phyloP scores from a whole-genome alignment of 2,113 vertebrate species.

The Ictalurus punctatus region DNA sequence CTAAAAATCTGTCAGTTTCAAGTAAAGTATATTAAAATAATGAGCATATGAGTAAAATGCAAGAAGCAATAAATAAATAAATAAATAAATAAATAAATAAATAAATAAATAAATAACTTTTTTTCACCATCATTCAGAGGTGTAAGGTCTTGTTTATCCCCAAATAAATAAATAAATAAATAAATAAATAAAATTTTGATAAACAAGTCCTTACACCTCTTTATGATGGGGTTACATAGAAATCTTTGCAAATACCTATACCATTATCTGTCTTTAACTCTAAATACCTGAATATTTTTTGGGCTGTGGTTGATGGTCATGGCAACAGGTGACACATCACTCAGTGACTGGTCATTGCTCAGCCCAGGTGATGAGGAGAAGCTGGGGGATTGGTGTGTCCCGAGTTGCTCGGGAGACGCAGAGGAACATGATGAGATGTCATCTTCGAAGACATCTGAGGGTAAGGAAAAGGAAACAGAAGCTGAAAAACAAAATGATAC shows the following conservation, averaged over 20 bases:
- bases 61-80: background rate
- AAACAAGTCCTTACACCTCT: background rate
- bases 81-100: no score
- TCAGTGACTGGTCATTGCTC: constrained; percentile 70
- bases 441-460: constrained; percentile 78
- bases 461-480: constrained; percentile 62
- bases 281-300: constrained; percentile 69
- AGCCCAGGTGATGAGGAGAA: constrained; percentile 67
- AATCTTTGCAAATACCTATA: background rate
- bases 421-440: constrained; percentile 74
- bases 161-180: no score
- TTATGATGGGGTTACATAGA: background rate
- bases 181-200: no score
- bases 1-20: background rate
- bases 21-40: background rate
- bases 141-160: no score
- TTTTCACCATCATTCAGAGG: no score
- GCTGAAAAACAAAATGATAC: constrained; percentile 57
- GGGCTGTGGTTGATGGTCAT: constrained; percentile 61
- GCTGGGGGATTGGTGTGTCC: constrained; percentile 63
- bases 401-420: constrained; percentile 68
- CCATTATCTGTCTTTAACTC: background rate
- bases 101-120: no score
- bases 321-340: constrained; percentile 67
- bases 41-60: background rate